These are phyloP conservation scores for Hapalemur alaotrensis DNA, from an alignment of 2,797 vertebrate species.

Conservation along the genomic window DNA sequence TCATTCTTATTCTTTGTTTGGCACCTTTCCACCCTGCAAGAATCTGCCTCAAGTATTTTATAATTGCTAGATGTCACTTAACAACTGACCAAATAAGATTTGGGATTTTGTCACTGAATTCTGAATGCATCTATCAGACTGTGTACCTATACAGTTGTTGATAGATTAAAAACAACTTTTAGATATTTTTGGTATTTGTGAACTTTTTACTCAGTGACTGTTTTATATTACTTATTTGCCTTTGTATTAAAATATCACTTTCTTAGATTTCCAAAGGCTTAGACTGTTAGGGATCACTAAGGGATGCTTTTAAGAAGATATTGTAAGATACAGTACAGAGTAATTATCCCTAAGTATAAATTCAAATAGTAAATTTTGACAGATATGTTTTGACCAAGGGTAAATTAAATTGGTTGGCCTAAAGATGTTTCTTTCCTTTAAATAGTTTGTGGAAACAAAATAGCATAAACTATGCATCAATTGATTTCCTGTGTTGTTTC, in stretches of 20 bases:
- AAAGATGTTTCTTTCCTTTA: constrained; percentile 64
- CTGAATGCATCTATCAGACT: constrained; percentile 38
- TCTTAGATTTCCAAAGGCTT: constrained; percentile 26
- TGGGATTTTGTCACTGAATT: constrained; percentile 44
- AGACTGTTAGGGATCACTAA: constrained; percentile 8
- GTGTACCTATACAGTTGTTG: constrained; percentile 7
- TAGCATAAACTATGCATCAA: neutral
- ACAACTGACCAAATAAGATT: constrained; percentile 37
- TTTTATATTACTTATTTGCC: constrained; percentile 47
- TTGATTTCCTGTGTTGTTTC: constrained; percentile 40
- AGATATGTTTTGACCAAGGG: neutral
- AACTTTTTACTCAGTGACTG: neutral
- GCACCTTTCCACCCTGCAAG: neutral
- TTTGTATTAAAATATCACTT: constrained; percentile 30
- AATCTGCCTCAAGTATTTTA: neutral
- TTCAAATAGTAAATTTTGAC: constrained; percentile 33
- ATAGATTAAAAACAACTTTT: constrained; percentile 27
- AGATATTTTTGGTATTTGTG: constrained; percentile 15
- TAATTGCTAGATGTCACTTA: constrained; percentile 18
- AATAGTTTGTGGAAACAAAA: constrained; percentile 57
- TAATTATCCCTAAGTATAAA: constrained; percentile 43
- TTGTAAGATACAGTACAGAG: neutral
- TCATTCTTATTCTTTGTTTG: constrained; percentile 25
- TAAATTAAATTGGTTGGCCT: constrained; percentile 56
- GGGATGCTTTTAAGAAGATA: constrained; percentile 11